Evolutionary conservation across 1,140 invertebrate genomes (phyloP), one percentile per base, ranked within the genome.

Genomic region (Diuraphis noxia): DNA sequence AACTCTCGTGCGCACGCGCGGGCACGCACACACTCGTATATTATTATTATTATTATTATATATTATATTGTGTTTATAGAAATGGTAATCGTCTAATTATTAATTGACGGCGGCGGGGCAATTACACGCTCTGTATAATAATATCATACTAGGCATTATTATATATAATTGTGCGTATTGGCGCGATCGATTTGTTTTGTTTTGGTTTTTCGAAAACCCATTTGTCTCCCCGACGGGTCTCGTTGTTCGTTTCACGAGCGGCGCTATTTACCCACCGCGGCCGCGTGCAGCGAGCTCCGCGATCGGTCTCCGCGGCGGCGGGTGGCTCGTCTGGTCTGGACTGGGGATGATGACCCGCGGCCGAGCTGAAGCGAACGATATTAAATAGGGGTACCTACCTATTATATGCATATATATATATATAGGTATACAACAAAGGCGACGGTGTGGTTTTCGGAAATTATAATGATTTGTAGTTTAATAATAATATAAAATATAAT

Each of bases 51-150:
- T 4, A 9, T 43, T 43, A 13, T 49, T 17, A 5, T 63, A 10
- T 13, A 30, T n/a, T n/a, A n/a, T n/a, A n/a, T n/a, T 10, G 56
- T 13, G 56, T n/a, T 10, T 56, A 30, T 10, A 56, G 56, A 63
- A 63, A 88, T 88, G 52, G 56, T 72, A 88, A 88, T 88, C 25
- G 87, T 77, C 88, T 89, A 77, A 77, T 89, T 63, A 63, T 30
- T 88, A 72, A 41, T 43, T 13, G 36, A 38, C 41, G 40, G 2
- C 82, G 81, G 81, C 41, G 25, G 81, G 38, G 30, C 79, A 40
- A 81, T 81, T 40, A 81, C 30, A 30, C 52, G 52, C 52, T 56
- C 52, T 13, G 52, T 30, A 56, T 56, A 56, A 79, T 79, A 36
- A 7, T 8, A 79, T 36, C 34, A 4, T 19, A 38, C 4, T 3